These are phyloP conservation scores for Phoenicopterus ruber DNA, from an alignment of 2,113 vertebrate genomes.

Conservation along the genomic window DNA sequence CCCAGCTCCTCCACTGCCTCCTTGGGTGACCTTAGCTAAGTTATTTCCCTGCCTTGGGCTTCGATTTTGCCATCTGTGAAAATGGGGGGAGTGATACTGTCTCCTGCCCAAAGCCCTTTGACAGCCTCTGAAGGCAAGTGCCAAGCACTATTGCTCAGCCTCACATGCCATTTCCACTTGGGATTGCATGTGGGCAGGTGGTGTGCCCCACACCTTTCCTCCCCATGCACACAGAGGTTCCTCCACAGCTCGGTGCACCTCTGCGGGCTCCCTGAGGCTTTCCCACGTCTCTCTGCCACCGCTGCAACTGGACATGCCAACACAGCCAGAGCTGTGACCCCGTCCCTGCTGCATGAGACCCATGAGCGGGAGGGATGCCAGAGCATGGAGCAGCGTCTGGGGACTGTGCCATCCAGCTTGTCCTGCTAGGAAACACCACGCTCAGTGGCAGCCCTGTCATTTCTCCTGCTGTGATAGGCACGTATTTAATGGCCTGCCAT, in stretches of 20 bases:
- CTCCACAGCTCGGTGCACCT: background rate
- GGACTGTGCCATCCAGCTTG: background rate
- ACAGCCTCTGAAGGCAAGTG: background rate
- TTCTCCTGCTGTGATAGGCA: background rate
- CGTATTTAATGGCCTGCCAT: background rate
- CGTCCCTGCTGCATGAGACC: background rate
- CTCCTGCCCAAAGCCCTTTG: background rate
- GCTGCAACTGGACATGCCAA: background rate
- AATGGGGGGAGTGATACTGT: background rate
- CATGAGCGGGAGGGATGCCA: background rate
- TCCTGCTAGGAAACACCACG: background rate
- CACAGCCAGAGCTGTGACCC: background rate
- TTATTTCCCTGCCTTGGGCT: background rate
- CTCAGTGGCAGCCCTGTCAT: background rate
- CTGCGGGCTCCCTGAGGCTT: background rate
- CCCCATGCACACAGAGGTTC: background rate
- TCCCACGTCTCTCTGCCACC: background rate
- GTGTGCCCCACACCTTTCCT: background rate
- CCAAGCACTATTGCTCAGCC: background rate
- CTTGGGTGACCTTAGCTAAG: slow-evolving; percentile 40
- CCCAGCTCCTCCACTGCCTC: slow-evolving; percentile 47
- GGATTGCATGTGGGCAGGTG: background rate
- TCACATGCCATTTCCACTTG: background rate
- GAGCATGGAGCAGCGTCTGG: background rate
- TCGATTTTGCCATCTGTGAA: background rate